These are phyloP conservation scores for Lithosia quadra DNA, from an alignment of 2,888 invertebrate species.

Conservation along the genomic window DNA sequence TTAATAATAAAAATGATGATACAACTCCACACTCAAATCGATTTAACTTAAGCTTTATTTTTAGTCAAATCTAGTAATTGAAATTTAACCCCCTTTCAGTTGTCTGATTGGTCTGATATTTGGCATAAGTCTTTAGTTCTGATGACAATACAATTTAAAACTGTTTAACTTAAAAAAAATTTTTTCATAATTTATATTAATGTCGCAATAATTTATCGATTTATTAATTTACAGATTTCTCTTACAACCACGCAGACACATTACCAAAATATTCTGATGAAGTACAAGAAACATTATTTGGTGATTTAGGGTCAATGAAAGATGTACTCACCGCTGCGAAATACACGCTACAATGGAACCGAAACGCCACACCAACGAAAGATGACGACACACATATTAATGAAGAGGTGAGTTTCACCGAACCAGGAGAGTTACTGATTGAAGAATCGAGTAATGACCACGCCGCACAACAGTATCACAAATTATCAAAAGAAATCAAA, in stretches of 20 bases:
- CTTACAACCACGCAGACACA: slow-evolving; percentile 20
- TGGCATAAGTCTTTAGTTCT: no score
- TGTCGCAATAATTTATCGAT: not conserved
- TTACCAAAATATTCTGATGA: slow-evolving; percentile 12
- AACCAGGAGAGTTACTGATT: slow-evolving; percentile 6
- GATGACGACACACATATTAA: not conserved
- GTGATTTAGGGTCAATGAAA: slow-evolving; percentile 26
- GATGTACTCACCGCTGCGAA: slow-evolving; percentile 25
- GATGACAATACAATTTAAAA: no score
- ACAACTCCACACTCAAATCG: no score
- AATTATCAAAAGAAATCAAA: slow-evolving; percentile 5
- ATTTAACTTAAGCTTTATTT: no score
- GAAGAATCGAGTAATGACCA: not conserved
- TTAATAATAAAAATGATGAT: no score
- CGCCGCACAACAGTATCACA: slow-evolving; percentile 2
- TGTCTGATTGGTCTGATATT: no score
- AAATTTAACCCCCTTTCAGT: no score
- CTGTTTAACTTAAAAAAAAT: no score
- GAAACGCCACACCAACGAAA: not conserved
- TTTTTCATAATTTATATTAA: no score
- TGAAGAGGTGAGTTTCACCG: not conserved
- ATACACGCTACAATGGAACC: slow-evolving; percentile 17
- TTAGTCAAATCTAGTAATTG: no score
- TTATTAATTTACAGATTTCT: slow-evolving; percentile 1
- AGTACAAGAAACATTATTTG: slow-evolving; percentile 31